Evolutionary conservation across 2,888 invertebrate genomes (phyloP).

Genomic region (Coleophora deauratella): DNA sequence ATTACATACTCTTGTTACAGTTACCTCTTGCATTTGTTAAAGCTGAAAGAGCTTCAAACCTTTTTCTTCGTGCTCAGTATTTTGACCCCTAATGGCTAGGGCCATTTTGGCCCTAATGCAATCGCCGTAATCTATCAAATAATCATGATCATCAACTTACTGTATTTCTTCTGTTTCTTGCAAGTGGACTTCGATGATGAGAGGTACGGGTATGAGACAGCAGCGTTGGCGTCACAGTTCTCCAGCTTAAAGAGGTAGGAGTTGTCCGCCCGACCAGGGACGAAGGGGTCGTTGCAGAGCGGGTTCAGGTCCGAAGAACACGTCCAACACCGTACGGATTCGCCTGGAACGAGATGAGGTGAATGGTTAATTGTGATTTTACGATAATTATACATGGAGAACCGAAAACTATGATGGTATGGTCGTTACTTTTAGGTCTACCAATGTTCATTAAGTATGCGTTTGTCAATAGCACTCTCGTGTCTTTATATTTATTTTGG

Average conservation of each 20-base stretch:
- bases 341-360: conserved; percentile 62
- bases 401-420: not conserved
- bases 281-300: conserved; percentile 83
- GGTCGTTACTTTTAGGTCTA: not conserved
- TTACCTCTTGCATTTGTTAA: too few species aligned
- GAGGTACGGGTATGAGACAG: conserved; percentile 60
- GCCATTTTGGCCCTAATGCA: too few species aligned
- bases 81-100: too few species aligned
- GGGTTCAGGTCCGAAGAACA: conserved; percentile 82
- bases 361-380: not conserved
- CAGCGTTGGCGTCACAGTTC: conserved; percentile 64
- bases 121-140: too few species aligned
- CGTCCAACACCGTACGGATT: conserved; percentile 82
- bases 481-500: too few species aligned
- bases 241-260: conserved; percentile 58
- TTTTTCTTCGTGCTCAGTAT: too few species aligned
- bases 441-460: too few species aligned
- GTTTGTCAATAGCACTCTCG: too few species aligned
- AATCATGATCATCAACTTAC: conserved; percentile 68
- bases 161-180: conserved; percentile 82
- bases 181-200: conserved; percentile 77
- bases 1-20: too few species aligned
- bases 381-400: too few species aligned
- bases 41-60: too few species aligned
- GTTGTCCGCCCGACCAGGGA: conserved; percentile 66